Evolutionary conservation across 2,797 vertebrate genomes (phyloP).

Genomic region (Rhinichthys osculus): DNA sequence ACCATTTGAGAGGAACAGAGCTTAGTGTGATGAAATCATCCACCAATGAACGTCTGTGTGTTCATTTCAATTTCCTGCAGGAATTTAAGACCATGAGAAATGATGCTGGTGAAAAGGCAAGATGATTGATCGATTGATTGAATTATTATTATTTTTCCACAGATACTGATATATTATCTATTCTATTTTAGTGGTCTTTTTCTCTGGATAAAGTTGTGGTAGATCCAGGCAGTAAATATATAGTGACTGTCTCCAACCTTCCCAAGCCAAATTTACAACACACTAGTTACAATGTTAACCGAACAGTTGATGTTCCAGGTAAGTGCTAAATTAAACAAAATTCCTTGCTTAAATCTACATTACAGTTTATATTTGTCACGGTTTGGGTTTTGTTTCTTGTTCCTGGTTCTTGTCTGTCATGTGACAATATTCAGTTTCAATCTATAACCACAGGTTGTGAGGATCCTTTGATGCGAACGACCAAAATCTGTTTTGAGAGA

Average conservation of each 20-base stretch:
- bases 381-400: no score
- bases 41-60: conserved; percentile 72
- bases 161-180: neutral
- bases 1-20: conserved; percentile 69
- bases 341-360: neutral
- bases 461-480: conserved; percentile 62
- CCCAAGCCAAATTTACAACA: conserved; percentile 73
- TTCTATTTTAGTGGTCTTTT: conserved; percentile 75
- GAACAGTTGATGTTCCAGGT: conserved; percentile 66
- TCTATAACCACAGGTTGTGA: conserved; percentile 69
- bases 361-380: neutral
- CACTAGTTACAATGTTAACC: conserved; percentile 64
- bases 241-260: conserved; percentile 75
- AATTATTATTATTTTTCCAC: neutral
- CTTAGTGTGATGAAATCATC: conserved; percentile 65
- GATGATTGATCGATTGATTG: neutral
- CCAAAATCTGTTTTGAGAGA: conserved; percentile 70
- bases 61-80: conserved; percentile 69
- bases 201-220: conserved; percentile 70
- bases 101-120: conserved; percentile 63
- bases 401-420: no score
- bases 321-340: conserved; percentile 31
- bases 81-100: conserved; percentile 62
- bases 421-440: neutral
- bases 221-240: conserved; percentile 70